These are phyloP conservation scores for Pampusana beccarii DNA, from an alignment of 2,113 vertebrate species.

Conservation along the genomic window DNA sequence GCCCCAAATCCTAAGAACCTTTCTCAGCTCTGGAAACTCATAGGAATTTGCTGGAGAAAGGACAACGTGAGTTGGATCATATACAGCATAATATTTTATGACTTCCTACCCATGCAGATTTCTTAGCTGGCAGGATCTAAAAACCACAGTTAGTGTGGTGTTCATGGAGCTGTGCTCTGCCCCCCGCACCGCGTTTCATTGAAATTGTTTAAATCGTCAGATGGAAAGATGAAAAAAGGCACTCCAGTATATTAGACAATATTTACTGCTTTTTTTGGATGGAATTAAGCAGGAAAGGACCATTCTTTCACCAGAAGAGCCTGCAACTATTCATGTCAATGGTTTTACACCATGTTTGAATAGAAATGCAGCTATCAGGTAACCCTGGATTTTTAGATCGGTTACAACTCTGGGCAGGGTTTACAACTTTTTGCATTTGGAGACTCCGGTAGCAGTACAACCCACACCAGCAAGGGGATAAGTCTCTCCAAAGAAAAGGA, in stretches of 20 bases:
- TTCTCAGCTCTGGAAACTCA: neutral
- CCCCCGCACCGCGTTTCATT: neutral
- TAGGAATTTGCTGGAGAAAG: neutral
- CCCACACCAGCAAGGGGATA: neutral
- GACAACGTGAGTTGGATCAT: neutral
- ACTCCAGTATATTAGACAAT: neutral
- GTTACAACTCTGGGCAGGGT: neutral
- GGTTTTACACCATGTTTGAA: neutral
- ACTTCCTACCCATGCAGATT: neutral
- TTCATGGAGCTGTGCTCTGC: neutral
- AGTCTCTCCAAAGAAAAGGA: neutral
- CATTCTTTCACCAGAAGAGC: neutral
- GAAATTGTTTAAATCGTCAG: neutral
- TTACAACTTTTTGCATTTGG: neutral
- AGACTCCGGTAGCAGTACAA: neutral
- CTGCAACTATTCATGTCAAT: neutral
- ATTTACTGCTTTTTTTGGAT: neutral
- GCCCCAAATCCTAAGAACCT: neutral
- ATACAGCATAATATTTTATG: neutral
- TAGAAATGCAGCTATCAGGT: neutral
- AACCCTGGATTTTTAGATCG: neutral
- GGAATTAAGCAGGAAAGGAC: neutral
- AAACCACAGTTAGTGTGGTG: neutral
- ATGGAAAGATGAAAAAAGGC: neutral
- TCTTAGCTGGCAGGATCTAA: neutral